A percentile compares a stretch with the other conserved stretches of the same genome.
phyloP scores from a whole-genome alignment of 2,113 vertebrate species.

The Cyphomyrus plagiostoma region DNA sequence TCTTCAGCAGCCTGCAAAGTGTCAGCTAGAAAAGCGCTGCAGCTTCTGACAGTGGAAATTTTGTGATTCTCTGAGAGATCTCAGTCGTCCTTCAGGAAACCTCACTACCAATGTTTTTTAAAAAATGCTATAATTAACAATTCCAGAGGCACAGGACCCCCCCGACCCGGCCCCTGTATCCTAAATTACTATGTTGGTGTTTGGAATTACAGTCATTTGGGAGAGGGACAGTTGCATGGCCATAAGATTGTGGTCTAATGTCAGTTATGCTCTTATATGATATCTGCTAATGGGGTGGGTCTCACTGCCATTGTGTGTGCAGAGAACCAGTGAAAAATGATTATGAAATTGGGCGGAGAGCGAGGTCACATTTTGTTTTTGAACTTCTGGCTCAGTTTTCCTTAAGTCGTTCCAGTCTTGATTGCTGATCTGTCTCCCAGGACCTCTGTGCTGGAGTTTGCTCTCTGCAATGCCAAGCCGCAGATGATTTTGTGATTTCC shows the following conservation, averaged over 20 bases:
- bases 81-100: conserved; percentile 57
- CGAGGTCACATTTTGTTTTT: conserved; percentile 27
- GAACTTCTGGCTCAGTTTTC: conserved; percentile 5
- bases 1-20: neutral
- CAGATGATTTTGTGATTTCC: neutral
- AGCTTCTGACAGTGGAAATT: conserved; percentile 58
- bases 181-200: conserved; percentile 61
- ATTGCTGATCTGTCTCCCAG: neutral
- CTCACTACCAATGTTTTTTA: conserved; percentile 51
- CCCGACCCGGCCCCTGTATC: conserved; percentile 45
- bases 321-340: conserved; percentile 24
- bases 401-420: neutral
- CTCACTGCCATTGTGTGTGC: conserved; percentile 39
- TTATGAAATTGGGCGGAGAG: conserved; percentile 37
- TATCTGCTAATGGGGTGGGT: conserved; percentile 51
- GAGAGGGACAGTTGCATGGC: conserved; percentile 50
- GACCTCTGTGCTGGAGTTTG: neutral
- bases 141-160: conserved; percentile 50
- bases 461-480: neutral
- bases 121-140: conserved; percentile 58
- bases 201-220: conserved; percentile 66
- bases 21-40: conserved; percentile 49
- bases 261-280: conserved; percentile 40
- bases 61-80: conserved; percentile 52
- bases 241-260: conserved; percentile 56